Evolutionary conservation across 2,797 vertebrate species (phyloP).

Genomic region (Sebastes hopkinsi): DNA sequence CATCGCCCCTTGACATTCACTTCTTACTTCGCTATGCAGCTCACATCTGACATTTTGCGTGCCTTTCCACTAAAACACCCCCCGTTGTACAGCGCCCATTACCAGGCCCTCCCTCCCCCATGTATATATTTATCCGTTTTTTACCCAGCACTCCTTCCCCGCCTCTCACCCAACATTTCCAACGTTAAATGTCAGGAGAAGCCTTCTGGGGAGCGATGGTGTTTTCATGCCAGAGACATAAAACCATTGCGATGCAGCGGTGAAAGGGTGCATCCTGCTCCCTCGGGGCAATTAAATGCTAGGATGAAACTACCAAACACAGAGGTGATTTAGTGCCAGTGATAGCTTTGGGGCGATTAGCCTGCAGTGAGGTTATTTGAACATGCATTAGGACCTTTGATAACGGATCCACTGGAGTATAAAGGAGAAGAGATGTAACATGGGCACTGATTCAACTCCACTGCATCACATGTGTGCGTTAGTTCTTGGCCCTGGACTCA

Average conservation of each 20-base stretch:
- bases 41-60: conserved; percentile 59
- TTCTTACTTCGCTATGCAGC: conserved; percentile 12
- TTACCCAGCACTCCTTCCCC: neutral
- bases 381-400: conserved; percentile 22
- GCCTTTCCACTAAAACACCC: conserved; percentile 1
- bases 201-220: conserved; percentile 49
- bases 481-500: neutral
- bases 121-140: conserved; percentile 11
- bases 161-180: neutral
- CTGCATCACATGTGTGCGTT: neutral
- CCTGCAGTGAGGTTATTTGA: conserved; percentile 19
- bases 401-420: neutral
- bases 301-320: conserved; percentile 53
- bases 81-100: conserved; percentile 1
- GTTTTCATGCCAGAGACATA: conserved; percentile 53
- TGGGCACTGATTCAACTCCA: neutral
- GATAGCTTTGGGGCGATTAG: conserved; percentile 2
- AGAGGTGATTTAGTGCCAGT: conserved; percentile 35
- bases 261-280: conserved; percentile 34
- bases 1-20: conserved; percentile 44
- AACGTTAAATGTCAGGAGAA: conserved; percentile 66
- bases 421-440: neutral
- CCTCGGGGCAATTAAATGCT: conserved; percentile 57
- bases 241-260: conserved; percentile 27
- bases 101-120: neutral